Evolutionary conservation across 2,797 vertebrate species (phyloP).

Genomic region (Chrosomus eos): DNA sequence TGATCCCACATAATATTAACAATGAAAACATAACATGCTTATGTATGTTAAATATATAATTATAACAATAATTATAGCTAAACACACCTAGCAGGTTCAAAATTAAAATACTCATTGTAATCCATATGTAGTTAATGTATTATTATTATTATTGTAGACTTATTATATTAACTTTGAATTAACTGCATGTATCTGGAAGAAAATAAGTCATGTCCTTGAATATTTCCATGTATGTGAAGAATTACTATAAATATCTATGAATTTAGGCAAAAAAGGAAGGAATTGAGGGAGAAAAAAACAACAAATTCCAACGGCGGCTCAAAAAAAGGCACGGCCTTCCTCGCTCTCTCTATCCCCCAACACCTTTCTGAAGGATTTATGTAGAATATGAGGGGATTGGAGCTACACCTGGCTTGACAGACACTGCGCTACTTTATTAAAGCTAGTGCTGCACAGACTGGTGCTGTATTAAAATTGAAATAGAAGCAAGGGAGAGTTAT

Average conservation of each 20-base stretch:
- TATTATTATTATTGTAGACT: background rate
- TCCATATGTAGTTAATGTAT: too few relatives aligned
- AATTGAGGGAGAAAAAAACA: slow-evolving; percentile 26
- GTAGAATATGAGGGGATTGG: slow-evolving; percentile 83
- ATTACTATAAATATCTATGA: background rate
- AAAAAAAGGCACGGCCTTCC: slow-evolving; percentile 35
- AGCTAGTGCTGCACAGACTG: slow-evolving; percentile 67
- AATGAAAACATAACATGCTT: background rate
- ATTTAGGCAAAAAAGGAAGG: background rate
- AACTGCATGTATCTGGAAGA: background rate
- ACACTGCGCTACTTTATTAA: slow-evolving; percentile 81
- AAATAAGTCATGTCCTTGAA: background rate
- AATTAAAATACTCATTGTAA: too few relatives aligned
- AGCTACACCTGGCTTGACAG: slow-evolving; percentile 79
- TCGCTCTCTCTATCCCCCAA: slow-evolving; percentile 66
- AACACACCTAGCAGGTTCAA: background rate
- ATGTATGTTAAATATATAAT: background rate
- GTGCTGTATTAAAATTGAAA: slow-evolving; percentile 80
- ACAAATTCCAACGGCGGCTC: slow-evolving; percentile 44
- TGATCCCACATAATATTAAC: background rate
- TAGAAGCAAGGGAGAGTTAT: slow-evolving; percentile 68
- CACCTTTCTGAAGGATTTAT: slow-evolving; percentile 83
- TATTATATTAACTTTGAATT: background rate
- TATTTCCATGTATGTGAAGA: background rate
- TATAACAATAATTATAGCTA: too few relatives aligned